phyloP scores from a whole-genome alignment of 1,140 invertebrate species.

The Pseudomyrmex concolor region DNA sequence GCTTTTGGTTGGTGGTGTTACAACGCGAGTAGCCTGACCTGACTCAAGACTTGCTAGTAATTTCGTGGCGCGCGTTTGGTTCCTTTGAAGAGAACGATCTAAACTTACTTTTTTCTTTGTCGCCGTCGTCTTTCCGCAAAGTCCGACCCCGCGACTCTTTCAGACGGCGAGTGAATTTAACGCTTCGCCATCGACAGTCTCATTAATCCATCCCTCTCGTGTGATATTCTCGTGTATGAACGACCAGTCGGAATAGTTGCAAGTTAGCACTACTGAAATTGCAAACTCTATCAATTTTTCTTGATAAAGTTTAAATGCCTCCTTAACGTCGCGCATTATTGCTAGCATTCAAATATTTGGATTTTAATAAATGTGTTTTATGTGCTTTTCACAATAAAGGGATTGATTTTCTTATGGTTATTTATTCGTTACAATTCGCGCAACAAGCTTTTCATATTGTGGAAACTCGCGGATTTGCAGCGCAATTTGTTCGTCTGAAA shows the following conservation, averaged over 20 bases:
- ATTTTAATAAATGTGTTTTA: background rate
- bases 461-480: background rate
- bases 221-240: conserved; percentile 23
- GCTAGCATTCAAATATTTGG: background rate
- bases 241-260: background rate
- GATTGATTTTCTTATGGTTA: too few species aligned
- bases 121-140: conserved; percentile 43
- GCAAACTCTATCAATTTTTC: background rate
- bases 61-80: conserved; percentile 17
- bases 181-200: conserved; percentile 1
- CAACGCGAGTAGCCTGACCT: background rate
- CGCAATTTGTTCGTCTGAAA: conserved; percentile 15
- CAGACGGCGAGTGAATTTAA: conserved; percentile 39
- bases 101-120: conserved; percentile 53
- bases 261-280: background rate
- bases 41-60: conserved; percentile 12
- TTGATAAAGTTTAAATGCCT: background rate
- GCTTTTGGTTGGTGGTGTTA: background rate
- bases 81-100: conserved; percentile 42
- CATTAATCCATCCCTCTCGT: conserved; percentile 9
- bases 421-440: background rate
- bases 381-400: too few species aligned
- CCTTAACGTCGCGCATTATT: background rate
- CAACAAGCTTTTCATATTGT: background rate
- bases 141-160: conserved; percentile 23